phyloP scores from a whole-genome alignment of 23 tunicate genomes.

The Styela clava region DNA sequence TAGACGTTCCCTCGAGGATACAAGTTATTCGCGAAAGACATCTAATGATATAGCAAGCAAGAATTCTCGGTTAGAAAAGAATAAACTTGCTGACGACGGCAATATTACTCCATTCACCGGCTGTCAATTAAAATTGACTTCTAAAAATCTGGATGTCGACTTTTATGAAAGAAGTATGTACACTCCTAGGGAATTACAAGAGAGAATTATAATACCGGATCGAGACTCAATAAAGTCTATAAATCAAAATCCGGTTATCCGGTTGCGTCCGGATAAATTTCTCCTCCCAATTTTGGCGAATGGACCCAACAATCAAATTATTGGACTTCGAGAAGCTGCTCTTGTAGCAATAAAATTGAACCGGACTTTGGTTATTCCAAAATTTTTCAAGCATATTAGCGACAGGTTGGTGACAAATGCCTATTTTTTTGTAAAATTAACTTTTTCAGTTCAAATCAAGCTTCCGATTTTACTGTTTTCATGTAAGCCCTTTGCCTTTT shows the following conservation, averaged over 20 bases:
- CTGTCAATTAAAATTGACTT: not conserved
- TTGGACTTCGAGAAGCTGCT: conserved; percentile 2
- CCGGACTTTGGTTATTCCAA: conserved; percentile 6
- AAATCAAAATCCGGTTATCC: not conserved
- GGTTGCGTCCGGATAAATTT: not conserved
- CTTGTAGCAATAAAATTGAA: not conserved
- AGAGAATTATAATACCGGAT: not conserved
- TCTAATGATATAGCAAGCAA: not conserved
- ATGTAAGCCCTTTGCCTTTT: too few species aligned
- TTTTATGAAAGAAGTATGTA: not conserved
- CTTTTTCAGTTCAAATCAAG: too few species aligned
- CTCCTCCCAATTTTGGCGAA: conserved; percentile 3
- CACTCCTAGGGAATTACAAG: not conserved
- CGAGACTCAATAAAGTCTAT: not conserved
- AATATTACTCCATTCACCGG: not conserved
- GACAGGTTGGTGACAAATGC: conserved; percentile 7
- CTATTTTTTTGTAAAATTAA: too few species aligned
- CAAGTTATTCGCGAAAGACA: not conserved
- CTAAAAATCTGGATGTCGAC: not conserved
- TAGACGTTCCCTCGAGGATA: not conserved
- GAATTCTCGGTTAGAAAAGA: too few species aligned
- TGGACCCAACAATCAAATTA: conserved; percentile 13
- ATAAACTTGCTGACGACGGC: not conserved
- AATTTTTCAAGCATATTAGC: conserved; percentile 5
- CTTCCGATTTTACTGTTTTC: too few species aligned